Conservation (phyloP, 1,140 invertebrate species). For the Liolophura sinensis region DNA sequence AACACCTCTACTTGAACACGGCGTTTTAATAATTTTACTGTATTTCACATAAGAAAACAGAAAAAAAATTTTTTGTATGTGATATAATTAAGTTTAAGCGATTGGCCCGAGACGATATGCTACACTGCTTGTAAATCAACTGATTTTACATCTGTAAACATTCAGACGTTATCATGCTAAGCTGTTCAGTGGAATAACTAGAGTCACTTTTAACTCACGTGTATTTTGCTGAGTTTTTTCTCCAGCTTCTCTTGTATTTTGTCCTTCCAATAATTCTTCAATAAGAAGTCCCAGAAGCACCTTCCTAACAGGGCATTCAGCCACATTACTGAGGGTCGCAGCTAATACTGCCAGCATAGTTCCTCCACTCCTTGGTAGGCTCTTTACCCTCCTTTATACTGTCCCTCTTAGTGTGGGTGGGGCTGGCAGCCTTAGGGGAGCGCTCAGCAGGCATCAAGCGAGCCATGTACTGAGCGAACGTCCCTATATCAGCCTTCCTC, state of each 20-base stretch:
- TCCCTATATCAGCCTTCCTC: constrained; percentile 5
- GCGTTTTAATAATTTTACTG: too few relatives aligned
- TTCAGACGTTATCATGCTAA: too few relatives aligned
- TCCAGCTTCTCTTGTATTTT: constrained; percentile 74
- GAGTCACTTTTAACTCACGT: constrained; percentile 58
- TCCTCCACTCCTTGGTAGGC: constrained; percentile 8
- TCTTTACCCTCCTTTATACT: constrained; percentile 6
- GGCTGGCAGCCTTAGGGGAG: constrained; percentile 5
- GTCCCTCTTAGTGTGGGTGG: constrained; percentile 9
- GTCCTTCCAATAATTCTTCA: constrained; percentile 66
- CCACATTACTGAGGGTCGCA: constrained; percentile 63
- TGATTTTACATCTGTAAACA: too few relatives aligned
- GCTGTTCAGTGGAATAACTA: too few relatives aligned
- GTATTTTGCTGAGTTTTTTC: constrained; percentile 83
- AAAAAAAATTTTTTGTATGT: too few relatives aligned
- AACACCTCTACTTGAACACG: too few relatives aligned
- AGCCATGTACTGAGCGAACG: constrained; percentile 47
- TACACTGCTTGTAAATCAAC: too few relatives aligned
- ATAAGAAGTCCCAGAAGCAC: constrained; percentile 78
- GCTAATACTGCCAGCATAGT: constrained; percentile 13
- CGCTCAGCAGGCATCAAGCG: constrained; percentile 40
- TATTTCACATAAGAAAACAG: too few relatives aligned
- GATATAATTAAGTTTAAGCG: too few relatives aligned
- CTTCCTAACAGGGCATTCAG: constrained; percentile 77
- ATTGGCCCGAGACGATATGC: too few relatives aligned